These are phyloP conservation scores for Herpetotheres cachinnans DNA, from an alignment of 2,113 vertebrate species.

Conservation along the genomic window DNA sequence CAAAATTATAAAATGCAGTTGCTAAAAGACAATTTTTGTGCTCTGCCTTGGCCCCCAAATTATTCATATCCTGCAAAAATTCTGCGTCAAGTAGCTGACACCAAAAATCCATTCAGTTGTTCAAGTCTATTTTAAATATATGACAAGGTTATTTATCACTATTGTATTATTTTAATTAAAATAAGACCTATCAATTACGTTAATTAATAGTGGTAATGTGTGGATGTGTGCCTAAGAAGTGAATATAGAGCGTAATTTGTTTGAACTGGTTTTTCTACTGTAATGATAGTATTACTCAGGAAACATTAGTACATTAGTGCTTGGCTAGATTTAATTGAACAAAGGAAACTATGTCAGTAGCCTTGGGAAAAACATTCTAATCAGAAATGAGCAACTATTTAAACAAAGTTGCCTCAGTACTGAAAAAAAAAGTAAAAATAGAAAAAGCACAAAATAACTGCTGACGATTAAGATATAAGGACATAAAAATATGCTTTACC, in stretches of 20 bases:
- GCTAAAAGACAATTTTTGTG: not conserved
- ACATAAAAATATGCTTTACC: not conserved
- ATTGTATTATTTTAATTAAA: conserved; percentile 26
- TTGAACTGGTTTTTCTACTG: not conserved
- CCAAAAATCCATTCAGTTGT: not conserved
- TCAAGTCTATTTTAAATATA: not conserved
- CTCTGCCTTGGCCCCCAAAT: not conserved
- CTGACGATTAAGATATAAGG: not conserved
- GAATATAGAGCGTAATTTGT: not conserved
- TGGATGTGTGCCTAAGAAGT: not conserved
- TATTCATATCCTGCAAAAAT: not conserved
- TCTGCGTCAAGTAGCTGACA: not conserved
- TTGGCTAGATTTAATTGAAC: not conserved
- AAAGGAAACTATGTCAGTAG: conserved; percentile 4
- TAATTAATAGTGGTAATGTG: not conserved
- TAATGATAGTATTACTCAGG: not conserved
- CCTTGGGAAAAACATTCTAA: not conserved
- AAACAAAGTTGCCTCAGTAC: not conserved
- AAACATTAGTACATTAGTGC: not conserved
- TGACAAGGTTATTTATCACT: not conserved
- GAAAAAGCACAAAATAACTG: not conserved
- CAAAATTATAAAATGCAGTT: not conserved
- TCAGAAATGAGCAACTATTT: conserved; percentile 10
- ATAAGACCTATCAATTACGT: not conserved
- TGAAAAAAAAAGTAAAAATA: not conserved